Evolutionary conservation across 37 sponge, comb jelly and placozoan genomes (phyloP), one percentile per base, ranked within the genome.

Genomic region (Spongilla lacustris): DNA sequence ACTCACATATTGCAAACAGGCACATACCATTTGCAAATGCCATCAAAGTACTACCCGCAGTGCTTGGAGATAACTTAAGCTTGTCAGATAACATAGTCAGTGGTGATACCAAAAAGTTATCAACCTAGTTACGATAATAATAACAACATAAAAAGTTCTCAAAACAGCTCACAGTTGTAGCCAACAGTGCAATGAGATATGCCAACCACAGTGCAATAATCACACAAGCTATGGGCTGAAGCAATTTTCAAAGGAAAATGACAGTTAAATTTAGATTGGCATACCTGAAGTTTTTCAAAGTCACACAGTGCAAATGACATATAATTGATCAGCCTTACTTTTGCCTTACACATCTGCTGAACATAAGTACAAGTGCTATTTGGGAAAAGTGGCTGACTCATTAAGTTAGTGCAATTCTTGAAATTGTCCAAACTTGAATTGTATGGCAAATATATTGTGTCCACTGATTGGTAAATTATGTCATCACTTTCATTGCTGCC

Each of bases 21-120:
- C 81, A 49, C 81, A 68, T 30, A 93, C 94, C 94, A 90, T 90
- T 93, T 22, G 91, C 94, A 30, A 93, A 30, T 31, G 94, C 94
- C 46, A 93, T 82, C 0, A 93, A 81, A n/a, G 94, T 93, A 23
- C 90, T 93, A 41, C 91, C 94, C 29, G 91, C 91, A 35, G 90
- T 87, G 38, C 87, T 81, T 13, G 88, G 88, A n/a, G 94, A 78
- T 10, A 93, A 82, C 1, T 49, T 74, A 21, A 93, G 73, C 78
- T 93, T 86, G 25, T 92, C 81, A 4, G 92, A 36, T 6, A 93
- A 69, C 50, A 90, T 66, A 46, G 83, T 77, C 37, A 93, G 81
- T 27, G 90, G 90, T 66, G 94, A 87, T 5, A 91, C 92, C 83
- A 91, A 91, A 84, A 87, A 91, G 50, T 91, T 71, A 66, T 87